Conservation (phyloP, 1,140 invertebrate species). For the Drosophila nannoptera region DNA sequence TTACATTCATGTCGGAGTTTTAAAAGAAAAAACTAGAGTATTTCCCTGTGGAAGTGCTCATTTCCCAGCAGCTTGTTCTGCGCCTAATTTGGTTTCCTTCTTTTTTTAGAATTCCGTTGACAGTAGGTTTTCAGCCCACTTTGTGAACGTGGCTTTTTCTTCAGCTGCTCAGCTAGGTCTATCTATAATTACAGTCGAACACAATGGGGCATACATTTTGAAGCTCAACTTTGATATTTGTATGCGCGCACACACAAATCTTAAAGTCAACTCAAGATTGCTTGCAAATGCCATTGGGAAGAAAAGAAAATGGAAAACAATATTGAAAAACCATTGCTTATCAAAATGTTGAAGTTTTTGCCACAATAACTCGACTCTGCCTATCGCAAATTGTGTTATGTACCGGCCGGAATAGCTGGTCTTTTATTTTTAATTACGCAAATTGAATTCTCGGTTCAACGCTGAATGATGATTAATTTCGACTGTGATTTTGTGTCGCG, state of each 20-base stretch:
- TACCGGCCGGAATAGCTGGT: no score
- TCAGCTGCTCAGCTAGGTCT: not conserved
- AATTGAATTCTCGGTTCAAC: not conserved
- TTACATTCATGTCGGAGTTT: no score
- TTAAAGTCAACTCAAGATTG: no score
- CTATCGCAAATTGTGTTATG: no score
- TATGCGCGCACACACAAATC: no score
- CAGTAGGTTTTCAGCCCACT: not conserved
- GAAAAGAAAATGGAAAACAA: not conserved
- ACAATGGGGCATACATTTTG: not conserved
- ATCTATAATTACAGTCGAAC: not conserved
- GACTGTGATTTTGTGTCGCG: not conserved
- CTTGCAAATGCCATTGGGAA: not conserved
- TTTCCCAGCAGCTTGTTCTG: not conserved
- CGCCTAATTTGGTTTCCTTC: not conserved
- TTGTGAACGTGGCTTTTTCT: not conserved
- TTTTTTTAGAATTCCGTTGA: not conserved
- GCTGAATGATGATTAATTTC: constrained; percentile 31
- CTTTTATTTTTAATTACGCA: no score
- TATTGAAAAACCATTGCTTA: not conserved
- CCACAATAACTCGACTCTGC: no score
- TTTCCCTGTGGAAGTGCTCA: not conserved
- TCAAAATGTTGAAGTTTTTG: no score
- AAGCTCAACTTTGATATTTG: constrained; percentile 2
- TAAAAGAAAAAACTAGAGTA: not conserved